Evolutionary conservation across 2,797 vertebrate species (phyloP).

Genomic region (Aselliscus stoliczkanus): DNA sequence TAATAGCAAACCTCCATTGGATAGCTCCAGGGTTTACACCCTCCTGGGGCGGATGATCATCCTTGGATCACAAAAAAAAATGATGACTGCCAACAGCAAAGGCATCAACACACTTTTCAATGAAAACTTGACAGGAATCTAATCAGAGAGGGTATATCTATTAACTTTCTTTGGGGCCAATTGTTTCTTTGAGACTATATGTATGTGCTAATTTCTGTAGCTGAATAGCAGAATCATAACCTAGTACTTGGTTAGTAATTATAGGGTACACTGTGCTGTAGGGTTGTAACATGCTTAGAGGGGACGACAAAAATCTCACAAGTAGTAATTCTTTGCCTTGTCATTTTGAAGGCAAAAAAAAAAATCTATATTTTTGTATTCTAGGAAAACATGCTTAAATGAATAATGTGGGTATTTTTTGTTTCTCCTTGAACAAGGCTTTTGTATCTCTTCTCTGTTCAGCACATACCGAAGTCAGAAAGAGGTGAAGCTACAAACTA

Average conservation of each 20-base stretch:
- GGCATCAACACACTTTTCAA: neutral
- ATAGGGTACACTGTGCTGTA: conserved; percentile 27
- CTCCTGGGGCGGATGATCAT: neutral
- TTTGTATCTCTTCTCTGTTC: conserved; percentile 49
- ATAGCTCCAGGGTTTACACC: neutral
- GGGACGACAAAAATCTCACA: conserved; percentile 22
- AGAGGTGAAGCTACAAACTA: conserved; percentile 37
- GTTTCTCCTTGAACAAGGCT: conserved; percentile 51
- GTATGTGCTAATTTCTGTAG: conserved; percentile 32
- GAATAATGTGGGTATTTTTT: conserved; percentile 45
- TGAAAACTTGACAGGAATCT: conserved; percentile 13
- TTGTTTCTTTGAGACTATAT: conserved; percentile 29
- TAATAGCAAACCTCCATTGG: neutral
- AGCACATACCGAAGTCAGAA: conserved; percentile 16
- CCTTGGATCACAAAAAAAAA: neutral
- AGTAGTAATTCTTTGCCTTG: conserved; percentile 47
- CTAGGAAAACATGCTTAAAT: conserved; percentile 55
- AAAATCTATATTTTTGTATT: conserved; percentile 54
- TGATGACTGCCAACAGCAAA: neutral
- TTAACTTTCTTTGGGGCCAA: conserved; percentile 40
- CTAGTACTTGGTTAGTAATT: conserved; percentile 61
- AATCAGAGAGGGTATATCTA: neutral
- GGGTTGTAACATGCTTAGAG: conserved; percentile 26
- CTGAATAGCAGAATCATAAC: conserved; percentile 36
- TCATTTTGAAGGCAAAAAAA: conserved; percentile 46